phyloP scores from a whole-genome alignment of 2,888 invertebrate genomes.

The Rhagonycha lutea region DNA sequence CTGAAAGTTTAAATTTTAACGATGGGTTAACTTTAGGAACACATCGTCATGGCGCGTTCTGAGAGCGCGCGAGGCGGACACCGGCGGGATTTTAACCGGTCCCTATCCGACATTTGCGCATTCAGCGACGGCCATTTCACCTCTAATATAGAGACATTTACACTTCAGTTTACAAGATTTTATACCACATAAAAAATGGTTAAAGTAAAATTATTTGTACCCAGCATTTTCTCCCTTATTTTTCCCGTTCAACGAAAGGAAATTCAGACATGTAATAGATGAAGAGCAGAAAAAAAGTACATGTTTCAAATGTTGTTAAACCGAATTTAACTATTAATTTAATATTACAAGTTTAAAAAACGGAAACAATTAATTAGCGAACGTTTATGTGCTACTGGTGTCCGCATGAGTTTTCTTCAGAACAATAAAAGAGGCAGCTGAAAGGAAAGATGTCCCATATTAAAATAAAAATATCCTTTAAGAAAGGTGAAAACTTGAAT shows the following conservation, averaged over 20 bases:
- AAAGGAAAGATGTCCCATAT: background rate
- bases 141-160: slow-evolving; percentile 52
- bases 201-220: background rate
- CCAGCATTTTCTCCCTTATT: background rate
- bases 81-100: slow-evolving; percentile 51
- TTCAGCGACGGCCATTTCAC: slow-evolving; percentile 53
- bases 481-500: background rate
- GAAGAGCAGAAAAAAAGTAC: background rate
- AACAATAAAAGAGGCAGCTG: background rate
- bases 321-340: background rate
- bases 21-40: background rate
- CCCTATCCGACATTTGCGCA: slow-evolving; percentile 51
- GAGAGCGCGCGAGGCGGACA: slow-evolving; percentile 35
- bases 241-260: background rate
- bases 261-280: background rate
- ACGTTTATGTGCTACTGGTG: background rate
- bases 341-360: background rate
- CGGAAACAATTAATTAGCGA: background rate
- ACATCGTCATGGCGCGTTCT: slow-evolving; percentile 32
- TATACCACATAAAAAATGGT: slow-evolving; percentile 31
- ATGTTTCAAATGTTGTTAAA: background rate
- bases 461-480: background rate
- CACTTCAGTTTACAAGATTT: slow-evolving; percentile 54
- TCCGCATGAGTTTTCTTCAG: background rate
- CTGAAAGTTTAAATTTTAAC: background rate